phyloP scores from a whole-genome alignment of 2,797 vertebrate species.

The Lithobates pipiens region DNA sequence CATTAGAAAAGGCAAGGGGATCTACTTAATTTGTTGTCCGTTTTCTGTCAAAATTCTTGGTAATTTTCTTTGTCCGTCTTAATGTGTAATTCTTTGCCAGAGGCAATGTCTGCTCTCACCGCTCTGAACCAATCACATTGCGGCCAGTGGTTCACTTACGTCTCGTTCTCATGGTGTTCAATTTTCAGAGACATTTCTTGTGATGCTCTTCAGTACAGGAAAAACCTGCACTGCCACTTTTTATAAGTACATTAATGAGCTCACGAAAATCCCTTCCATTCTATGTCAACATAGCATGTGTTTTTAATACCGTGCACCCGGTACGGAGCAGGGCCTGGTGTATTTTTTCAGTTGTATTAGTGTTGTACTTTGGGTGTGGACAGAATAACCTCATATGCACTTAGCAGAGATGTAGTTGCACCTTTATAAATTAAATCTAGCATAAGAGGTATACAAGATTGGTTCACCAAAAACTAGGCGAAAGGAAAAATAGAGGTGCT shows the following conservation, averaged over 20 bases:
- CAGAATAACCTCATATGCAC: neutral
- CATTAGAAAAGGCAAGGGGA: neutral
- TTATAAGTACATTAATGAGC: slow-evolving; percentile 7
- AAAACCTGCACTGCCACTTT: slow-evolving; percentile 4
- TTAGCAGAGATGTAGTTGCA: neutral
- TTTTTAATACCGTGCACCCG: neutral
- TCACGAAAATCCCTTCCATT: neutral
- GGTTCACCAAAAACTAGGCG: neutral
- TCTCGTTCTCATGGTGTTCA: slow-evolving; percentile 8
- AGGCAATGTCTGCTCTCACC: slow-evolving; percentile 1
- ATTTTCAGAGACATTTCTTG: neutral
- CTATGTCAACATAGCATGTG: neutral
- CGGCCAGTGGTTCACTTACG: neutral
- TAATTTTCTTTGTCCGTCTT: neutral
- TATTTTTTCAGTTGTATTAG: neutral
- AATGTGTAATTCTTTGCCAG: neutral
- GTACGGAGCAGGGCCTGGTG: neutral
- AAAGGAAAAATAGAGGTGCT: no score
- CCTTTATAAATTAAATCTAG: neutral
- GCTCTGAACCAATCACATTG: neutral
- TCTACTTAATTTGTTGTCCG: neutral
- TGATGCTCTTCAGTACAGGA: neutral
- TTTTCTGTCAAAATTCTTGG: neutral
- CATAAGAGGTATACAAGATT: neutral
- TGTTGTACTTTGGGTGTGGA: neutral